A percentile compares a stretch with the other conserved stretches of the same genome.
Conservation (phyloP, 2,888 invertebrate genomes). For the Drosophila setosimentum region DNA sequence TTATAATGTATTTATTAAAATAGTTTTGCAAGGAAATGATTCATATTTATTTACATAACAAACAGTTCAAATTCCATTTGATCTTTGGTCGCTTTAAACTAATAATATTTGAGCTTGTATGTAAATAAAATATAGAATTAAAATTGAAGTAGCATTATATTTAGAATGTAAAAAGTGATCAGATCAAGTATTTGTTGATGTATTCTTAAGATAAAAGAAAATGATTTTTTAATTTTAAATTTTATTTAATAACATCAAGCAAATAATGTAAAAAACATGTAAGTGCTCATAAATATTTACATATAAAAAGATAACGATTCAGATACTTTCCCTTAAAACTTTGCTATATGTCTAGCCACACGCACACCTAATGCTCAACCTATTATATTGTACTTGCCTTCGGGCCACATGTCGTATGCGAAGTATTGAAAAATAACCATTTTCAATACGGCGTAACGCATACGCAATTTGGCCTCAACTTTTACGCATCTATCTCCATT, state of each 20-base stretch:
- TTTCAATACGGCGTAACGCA: conserved; percentile 56
- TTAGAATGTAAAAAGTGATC: background rate
- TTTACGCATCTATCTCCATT: conserved; percentile 74
- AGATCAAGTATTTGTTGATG: background rate
- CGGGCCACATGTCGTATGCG: conserved; percentile 57
- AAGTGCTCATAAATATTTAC: no score
- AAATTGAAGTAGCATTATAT: background rate
- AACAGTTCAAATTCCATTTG: background rate
- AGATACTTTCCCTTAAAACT: background rate
- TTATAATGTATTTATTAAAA: background rate
- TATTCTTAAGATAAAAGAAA: no score
- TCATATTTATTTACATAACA: background rate
- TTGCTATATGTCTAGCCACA: conserved; percentile 5
- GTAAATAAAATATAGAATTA: background rate
- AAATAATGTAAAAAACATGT: background rate
- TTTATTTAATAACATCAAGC: background rate
- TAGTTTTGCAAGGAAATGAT: background rate
- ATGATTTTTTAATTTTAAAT: background rate
- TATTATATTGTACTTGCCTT: conserved; percentile 18
- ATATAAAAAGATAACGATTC: background rate
- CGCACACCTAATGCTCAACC: conserved; percentile 10
- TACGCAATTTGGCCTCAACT: conserved; percentile 55
- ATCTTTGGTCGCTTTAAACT: background rate
- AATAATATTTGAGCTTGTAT: background rate
- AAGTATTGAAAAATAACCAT: conserved; percentile 75